A percentile compares a stretch with the other conserved stretches of the same genome.
phyloP scores from a whole-genome alignment of 2,888 invertebrate genomes.

The Nysson spinosus region DNA sequence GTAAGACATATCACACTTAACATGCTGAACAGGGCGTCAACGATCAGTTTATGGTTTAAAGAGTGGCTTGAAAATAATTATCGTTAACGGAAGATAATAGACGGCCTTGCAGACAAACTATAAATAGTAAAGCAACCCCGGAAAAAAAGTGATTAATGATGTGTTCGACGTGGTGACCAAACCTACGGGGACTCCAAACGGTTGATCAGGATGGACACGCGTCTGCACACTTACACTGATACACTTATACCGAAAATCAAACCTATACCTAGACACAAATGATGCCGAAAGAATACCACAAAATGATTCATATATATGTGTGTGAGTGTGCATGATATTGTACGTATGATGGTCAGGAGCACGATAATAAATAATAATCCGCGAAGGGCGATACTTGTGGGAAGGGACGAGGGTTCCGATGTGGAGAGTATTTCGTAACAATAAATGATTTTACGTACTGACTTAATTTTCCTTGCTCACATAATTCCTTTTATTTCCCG shows the following conservation, averaged over 20 bases:
- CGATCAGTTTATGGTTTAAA: constrained; percentile 18
- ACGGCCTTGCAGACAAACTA: constrained; percentile 61
- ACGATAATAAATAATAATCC: constrained; percentile 72
- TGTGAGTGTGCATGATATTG: constrained; percentile 29
- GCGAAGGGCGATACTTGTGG: constrained; percentile 64
- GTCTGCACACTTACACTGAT: constrained; percentile 29
- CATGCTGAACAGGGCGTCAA: constrained; percentile 23
- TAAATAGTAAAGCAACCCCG: constrained; percentile 62
- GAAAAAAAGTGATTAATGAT: constrained; percentile 63
- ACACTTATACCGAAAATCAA: not conserved
- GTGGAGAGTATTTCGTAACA: constrained; percentile 23
- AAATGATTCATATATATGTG: constrained; percentile 14
- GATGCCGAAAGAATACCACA: constrained; percentile 40
- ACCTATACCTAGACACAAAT: constrained; percentile 26
- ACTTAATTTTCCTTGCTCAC: constrained; percentile 47
- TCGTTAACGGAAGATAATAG: constrained; percentile 65
- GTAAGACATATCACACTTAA: constrained; percentile 37
- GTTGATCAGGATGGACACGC: constrained; percentile 57
- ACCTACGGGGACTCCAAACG: constrained; percentile 48
- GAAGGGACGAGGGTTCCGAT: constrained; percentile 47
- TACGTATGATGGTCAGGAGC: constrained; percentile 26
- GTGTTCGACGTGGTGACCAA: constrained; percentile 55
- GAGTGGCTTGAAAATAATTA: constrained; percentile 60
- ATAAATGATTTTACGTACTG: constrained; percentile 52
- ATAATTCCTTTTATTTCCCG: constrained; percentile 8